phyloP scores from a whole-genome alignment of 2,888 invertebrate species.

The Kryphioiulus occultus region DNA sequence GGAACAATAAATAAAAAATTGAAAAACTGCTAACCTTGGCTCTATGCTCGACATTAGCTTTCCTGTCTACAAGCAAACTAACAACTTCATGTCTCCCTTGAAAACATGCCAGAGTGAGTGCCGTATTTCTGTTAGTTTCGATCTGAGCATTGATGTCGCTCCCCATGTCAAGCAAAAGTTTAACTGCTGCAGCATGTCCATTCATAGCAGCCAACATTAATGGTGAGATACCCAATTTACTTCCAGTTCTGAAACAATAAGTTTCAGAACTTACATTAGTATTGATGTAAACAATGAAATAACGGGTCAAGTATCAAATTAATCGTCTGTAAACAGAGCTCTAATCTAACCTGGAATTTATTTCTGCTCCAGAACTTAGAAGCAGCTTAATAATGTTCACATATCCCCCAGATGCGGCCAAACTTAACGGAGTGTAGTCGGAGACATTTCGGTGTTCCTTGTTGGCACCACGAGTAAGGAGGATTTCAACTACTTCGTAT shows the following conservation, averaged over 20 bases:
- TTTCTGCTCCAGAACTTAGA: slow-evolving; percentile 94
- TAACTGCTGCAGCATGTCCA: slow-evolving; percentile 94
- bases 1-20: too few relatives aligned
- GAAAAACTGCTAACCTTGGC: slow-evolving; percentile 74
- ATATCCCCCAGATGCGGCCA: slow-evolving; percentile 98
- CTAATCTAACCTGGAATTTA: slow-evolving; percentile 77
- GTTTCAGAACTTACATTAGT: neutral
- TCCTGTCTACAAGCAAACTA: slow-evolving; percentile 90
- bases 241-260: slow-evolving; percentile 75
- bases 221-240: slow-evolving; percentile 97
- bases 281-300: neutral
- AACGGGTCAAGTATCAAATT: neutral
- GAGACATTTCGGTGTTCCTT: slow-evolving; percentile 99
- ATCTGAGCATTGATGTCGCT: slow-evolving; percentile 98
- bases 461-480: slow-evolving; percentile 88
- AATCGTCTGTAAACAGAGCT: too few relatives aligned
- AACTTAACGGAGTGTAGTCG: slow-evolving; percentile 97
- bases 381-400: slow-evolving; percentile 97
- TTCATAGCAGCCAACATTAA: slow-evolving; percentile 99
- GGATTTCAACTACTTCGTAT: slow-evolving; percentile 90
- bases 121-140: slow-evolving; percentile 98
- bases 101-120: slow-evolving; percentile 97
- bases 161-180: slow-evolving; percentile 93
- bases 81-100: slow-evolving; percentile 99
- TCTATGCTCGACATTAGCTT: slow-evolving; percentile 98